These are phyloP conservation scores for Temnothorax ravouxi DNA, from an alignment of 2,888 invertebrate species.

Conservation along the genomic window DNA sequence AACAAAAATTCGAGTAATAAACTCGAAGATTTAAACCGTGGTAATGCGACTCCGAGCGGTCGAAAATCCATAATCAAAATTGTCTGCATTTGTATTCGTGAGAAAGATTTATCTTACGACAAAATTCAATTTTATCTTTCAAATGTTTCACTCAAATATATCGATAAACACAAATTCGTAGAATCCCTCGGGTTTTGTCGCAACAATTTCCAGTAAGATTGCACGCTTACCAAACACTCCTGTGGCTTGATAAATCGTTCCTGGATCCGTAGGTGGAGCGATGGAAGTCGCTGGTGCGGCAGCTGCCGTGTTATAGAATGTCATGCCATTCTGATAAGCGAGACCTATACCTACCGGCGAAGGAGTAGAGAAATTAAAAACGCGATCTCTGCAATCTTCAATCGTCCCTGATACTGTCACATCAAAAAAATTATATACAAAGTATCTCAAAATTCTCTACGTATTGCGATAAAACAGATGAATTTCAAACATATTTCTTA, in stretches of 20 bases:
- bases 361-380: slow-evolving; percentile 35
- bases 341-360: slow-evolving; percentile 82
- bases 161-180: neutral
- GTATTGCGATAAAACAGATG: neutral
- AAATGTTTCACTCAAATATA: slow-evolving; percentile 10
- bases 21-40: neutral
- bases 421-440: neutral
- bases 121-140: neutral
- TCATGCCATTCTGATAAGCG: slow-evolving; percentile 86
- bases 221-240: slow-evolving; percentile 83
- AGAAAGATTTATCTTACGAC: neutral
- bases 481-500: neutral
- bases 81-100: neutral
- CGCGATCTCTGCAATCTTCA: slow-evolving; percentile 13
- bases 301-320: slow-evolving; percentile 85
- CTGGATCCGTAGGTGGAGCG: slow-evolving; percentile 83
- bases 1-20: neutral
- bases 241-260: slow-evolving; percentile 84
- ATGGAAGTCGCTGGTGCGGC: slow-evolving; percentile 83
- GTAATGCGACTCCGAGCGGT: neutral
- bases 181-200: neutral
- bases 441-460: neutral
- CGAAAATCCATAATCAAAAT: neutral
- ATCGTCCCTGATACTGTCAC: neutral
- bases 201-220: slow-evolving; percentile 1